phyloP scores from a whole-genome alignment of 30 jellyfish, hydroid and myxozoan genomes.

The Rhopilema esculentum region DNA sequence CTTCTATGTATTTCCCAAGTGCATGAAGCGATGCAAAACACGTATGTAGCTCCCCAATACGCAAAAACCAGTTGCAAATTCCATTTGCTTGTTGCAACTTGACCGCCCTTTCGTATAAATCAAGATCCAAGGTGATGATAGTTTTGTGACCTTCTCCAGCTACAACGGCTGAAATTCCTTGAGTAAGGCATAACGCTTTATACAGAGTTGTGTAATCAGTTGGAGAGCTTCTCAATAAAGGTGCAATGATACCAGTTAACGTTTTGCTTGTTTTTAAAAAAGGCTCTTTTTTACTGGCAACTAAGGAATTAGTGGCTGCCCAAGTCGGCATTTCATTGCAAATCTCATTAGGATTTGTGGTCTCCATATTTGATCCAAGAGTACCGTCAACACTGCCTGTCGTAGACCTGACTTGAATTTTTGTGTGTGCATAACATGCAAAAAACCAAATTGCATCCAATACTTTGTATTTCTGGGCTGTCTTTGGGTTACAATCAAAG shows the following conservation, averaged over 20 bases:
- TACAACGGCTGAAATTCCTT: conserved; percentile 37
- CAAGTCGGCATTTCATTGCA: no score
- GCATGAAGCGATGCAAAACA: conserved; percentile 53
- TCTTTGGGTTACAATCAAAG: conserved; percentile 19
- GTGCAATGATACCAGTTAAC: conserved; percentile 50
- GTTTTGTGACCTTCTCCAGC: conserved; percentile 22
- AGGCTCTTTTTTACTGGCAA: conserved; percentile 1
- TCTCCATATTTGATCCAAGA: no score
- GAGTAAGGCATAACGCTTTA: conserved; percentile 45
- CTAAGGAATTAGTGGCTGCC: no score
- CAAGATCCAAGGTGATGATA: conserved; percentile 43
- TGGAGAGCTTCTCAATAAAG: conserved; percentile 34
- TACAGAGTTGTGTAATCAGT: conserved; percentile 25
- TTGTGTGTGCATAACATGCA: conserved; percentile 43
- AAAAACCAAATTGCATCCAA: conserved; percentile 32
- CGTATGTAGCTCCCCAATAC: conserved; percentile 28
- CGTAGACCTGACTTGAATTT: no score
- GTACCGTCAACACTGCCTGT: no score
- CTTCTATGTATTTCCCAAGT: conserved; percentile 31
- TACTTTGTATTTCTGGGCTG: conserved; percentile 1
- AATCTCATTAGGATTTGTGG: no score
- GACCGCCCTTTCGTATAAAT: conserved; percentile 37
- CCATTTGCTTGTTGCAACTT: conserved; percentile 18
- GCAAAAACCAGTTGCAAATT: conserved; percentile 20
- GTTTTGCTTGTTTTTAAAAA: conserved; percentile 20